Evolutionary conservation across 2,888 invertebrate species (phyloP), one percentile per base, ranked within the genome.

Genomic region (Operophtera brumata): DNA sequence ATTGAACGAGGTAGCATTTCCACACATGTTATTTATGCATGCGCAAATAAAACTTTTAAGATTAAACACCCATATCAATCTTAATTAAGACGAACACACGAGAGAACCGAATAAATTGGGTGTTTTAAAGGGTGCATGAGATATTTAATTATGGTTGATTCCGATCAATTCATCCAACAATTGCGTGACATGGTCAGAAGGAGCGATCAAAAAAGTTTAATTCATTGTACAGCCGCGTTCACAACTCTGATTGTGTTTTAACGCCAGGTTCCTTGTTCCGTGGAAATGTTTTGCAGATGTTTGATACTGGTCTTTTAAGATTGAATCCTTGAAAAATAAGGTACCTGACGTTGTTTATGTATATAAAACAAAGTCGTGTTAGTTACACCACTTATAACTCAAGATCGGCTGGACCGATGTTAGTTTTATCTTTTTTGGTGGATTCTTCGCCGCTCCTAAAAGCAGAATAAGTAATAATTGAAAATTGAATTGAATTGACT

Each of bases 121-220:
- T 53, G 78, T 82, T 85, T 84, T 84, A 84, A 84, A 82, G 77
- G 74, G 80, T 76, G 79, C 82, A 83, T 80, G 77, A 82, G 82
- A 85, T 86, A 84, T 86, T 87, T 88, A 87, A 89, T 89, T 89
- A 86, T 78, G 73, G 76, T 64, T 73, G 85, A 87, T 86, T 85
- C 65, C 75, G 80, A 87, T 86, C 86, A 73, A 75, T 70, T 73
- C 71, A 65, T 73, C 73, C 68, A 70, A 77, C 75, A 75, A 77
- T 85, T 77, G 87, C 86, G 86, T 87, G 87, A 85, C 85, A 78
- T 65, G 76, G 71, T 75, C 78, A 73, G 76, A 78, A 75, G 72
- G 68, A 66, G 75, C 72, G 72, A 76, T 80, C 75, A 67, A 79
- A 76, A 78, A 71, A 71, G 59, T 67, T 61, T 67, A 58, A 42